phyloP scores from a whole-genome alignment of 1,140 invertebrate genomes.

The Druon quercuslanigerum region DNA sequence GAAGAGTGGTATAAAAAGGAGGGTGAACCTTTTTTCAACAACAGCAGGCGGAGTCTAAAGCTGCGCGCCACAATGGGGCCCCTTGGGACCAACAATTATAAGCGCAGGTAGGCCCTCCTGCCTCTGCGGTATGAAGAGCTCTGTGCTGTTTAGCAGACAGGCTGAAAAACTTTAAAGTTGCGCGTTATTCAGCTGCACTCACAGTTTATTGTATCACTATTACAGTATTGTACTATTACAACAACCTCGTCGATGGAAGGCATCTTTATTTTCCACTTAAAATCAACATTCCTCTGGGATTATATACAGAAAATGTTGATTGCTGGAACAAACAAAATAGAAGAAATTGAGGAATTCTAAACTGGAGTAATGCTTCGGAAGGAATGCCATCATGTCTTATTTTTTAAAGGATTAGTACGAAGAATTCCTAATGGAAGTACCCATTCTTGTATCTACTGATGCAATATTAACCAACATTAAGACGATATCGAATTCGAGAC shows the following conservation, averaged over 20 bases:
- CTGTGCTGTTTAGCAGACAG: conserved; percentile 45
- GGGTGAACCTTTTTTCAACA: conserved; percentile 52
- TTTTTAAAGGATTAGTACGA: background rate
- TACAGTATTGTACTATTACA: background rate
- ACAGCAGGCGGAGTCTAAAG: conserved; percentile 53
- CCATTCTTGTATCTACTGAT: too few relatives aligned
- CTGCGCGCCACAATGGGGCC: conserved; percentile 52
- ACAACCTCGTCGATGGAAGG: background rate
- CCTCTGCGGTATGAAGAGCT: conserved; percentile 36
- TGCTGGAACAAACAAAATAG: background rate
- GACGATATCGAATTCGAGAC: background rate
- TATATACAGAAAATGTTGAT: conserved; percentile 12
- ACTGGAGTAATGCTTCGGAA: background rate
- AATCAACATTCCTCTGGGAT: conserved; percentile 17
- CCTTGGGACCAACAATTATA: conserved; percentile 55
- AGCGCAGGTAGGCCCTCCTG: conserved; percentile 53
- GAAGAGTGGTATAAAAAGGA: conserved; percentile 47
- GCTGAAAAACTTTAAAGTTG: conserved; percentile 47
- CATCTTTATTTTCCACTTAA: conserved; percentile 14
- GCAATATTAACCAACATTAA: too few relatives aligned
- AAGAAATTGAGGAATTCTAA: conserved; percentile 4
- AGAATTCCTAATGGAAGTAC: too few relatives aligned
- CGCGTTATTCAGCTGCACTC: conserved; percentile 23
- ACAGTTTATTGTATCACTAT: conserved; percentile 19
- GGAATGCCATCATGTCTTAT: background rate